Percentiles rank a stretch among this genome's conserved stretches.
Conservation (phyloP, 92 coral and sea anemone species). For the Parazoanthus darwini region DNA sequence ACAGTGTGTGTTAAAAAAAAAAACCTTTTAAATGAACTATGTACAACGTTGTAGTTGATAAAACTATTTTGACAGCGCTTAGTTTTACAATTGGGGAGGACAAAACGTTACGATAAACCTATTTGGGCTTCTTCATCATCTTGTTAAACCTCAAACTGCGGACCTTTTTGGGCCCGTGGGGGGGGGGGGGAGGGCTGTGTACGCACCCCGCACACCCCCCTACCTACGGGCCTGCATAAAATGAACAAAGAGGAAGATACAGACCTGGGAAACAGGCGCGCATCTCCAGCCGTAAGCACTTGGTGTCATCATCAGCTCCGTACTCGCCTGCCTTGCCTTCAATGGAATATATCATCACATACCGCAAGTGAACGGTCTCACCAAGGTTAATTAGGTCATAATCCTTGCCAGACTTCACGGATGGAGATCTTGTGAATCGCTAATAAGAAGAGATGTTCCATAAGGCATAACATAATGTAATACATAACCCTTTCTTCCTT, state of each 20-base stretch:
- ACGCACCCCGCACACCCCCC: too few species aligned
- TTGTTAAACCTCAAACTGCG: too few species aligned
- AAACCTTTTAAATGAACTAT: too few species aligned
- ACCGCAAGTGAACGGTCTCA: not conserved
- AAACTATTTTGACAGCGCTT: too few species aligned
- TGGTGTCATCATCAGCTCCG: conserved; percentile 9
- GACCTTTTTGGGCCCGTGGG: too few species aligned
- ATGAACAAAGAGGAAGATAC: not conserved
- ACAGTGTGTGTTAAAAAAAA: too few species aligned
- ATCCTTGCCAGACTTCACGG: not conserved
- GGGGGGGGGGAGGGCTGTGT: too few species aligned
- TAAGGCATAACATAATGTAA: not conserved
- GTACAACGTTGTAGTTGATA: too few species aligned
- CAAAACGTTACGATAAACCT: too few species aligned
- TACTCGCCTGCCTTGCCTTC: conserved; percentile 18
- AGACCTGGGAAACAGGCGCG: conserved; percentile 27
- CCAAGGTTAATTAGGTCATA: conserved; percentile 8
- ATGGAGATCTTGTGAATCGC: conserved; percentile 13
- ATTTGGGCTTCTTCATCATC: too few species aligned
- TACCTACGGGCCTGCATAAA: too few species aligned
- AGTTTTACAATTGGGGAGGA: too few species aligned
- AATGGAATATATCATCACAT: conserved; percentile 12
- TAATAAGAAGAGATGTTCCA: not conserved
- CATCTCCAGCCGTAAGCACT: conserved; percentile 3
- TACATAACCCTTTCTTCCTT: not conserved